phyloP scores from a whole-genome alignment of 1,140 invertebrate genomes.

The Schlechtendalia chinensis region DNA sequence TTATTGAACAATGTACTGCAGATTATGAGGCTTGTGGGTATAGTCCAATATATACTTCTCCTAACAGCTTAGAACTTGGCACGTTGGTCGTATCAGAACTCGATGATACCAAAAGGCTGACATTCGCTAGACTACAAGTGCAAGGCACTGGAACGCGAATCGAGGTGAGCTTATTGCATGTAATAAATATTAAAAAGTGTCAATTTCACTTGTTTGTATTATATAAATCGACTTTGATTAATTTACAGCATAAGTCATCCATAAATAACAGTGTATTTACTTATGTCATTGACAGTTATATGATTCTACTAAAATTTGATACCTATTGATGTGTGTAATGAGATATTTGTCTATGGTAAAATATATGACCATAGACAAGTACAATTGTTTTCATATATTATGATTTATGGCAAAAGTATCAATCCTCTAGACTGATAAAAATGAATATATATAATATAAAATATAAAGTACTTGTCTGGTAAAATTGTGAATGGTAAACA shows the following conservation, averaged over 20 bases:
- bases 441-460: slow-evolving; percentile 22
- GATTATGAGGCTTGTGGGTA: slow-evolving; percentile 81
- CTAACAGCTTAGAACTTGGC: slow-evolving; percentile 75
- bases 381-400: slow-evolving; percentile 6
- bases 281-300: slow-evolving; percentile 21
- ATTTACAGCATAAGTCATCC: neutral
- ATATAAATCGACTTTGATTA: neutral
- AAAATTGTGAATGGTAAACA: slow-evolving; percentile 30
- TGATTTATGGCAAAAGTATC: slow-evolving; percentile 17
- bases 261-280: slow-evolving; percentile 35
- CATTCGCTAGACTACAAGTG: slow-evolving; percentile 69
- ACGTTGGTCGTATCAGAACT: slow-evolving; percentile 75
- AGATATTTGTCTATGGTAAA: slow-evolving; percentile 14
- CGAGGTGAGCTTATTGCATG: slow-evolving; percentile 54
- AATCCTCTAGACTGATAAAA: neutral
- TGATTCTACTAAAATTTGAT: slow-evolving; percentile 27
- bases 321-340: slow-evolving; percentile 12
- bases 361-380: neutral
- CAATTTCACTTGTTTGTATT: slow-evolving; percentile 24
- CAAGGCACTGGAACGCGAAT: slow-evolving; percentile 61
- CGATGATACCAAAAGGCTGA: slow-evolving; percentile 75
- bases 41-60: slow-evolving; percentile 72
- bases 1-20: slow-evolving; percentile 64
- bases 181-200: slow-evolving; percentile 34
- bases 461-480: slow-evolving; percentile 17